Conservation (phyloP, 2,797 vertebrate genomes). For the Tamandua tetradactyla region DNA sequence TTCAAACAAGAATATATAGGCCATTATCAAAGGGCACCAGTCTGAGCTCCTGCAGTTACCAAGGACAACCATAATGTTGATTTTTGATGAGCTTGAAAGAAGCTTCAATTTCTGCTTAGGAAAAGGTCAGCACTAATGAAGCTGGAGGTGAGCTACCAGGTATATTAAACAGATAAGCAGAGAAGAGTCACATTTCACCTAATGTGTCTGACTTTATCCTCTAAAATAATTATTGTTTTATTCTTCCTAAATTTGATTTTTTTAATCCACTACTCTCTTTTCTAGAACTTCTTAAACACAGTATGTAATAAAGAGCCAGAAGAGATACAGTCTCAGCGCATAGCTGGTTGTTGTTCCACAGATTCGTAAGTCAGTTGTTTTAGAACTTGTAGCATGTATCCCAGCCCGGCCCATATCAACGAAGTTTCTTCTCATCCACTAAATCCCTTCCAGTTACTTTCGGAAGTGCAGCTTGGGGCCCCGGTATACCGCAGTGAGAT, state of each 20-base stretch:
- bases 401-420: not conserved
- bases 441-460: not conserved
- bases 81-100: not conserved
- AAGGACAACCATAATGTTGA: not conserved
- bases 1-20: not conserved
- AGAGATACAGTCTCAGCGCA: not conserved
- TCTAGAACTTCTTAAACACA: not conserved
- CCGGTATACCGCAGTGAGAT: not conserved
- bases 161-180: not conserved
- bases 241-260: not conserved
- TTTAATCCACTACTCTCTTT: not conserved
- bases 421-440: not conserved
- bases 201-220: constrained; percentile 1
- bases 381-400: not conserved
- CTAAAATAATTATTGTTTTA: not conserved
- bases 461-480: not conserved
- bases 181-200: not conserved
- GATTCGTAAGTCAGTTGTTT: not conserved
- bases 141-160: not conserved
- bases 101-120: not conserved
- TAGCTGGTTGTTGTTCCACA: not conserved
- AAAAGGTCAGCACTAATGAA: not conserved
- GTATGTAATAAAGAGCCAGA: not conserved
- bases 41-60: not conserved
- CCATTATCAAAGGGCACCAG: not conserved